Evolutionary conservation across 1,140 invertebrate species (phyloP), one percentile per base, ranked within the genome.

Genomic region (Dendroctonus ponderosae): DNA sequence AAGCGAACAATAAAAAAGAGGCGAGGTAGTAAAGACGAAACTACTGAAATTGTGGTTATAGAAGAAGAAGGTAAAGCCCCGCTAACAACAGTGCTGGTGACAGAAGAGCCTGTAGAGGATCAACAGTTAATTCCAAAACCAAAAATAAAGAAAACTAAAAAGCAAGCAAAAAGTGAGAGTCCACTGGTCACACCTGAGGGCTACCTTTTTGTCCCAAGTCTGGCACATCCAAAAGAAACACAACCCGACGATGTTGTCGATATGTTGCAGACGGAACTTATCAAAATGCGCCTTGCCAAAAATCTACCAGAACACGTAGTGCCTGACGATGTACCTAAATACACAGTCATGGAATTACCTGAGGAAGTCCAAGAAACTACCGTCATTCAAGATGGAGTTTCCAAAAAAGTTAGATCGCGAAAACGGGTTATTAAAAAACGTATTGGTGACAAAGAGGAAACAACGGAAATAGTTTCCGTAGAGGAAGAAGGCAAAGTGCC

Each of bases 301-400:
- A 54, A 66, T 26, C 60, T 66, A 38, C 73, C 74, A 15, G 62
- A 73, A 67, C 64, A 66, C 37, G 49, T 52, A 1, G 56, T 57
- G 43, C 38, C 56, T 8, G 64, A 70, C 59, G 61, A 65, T 38
- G 26, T 53, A 7, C 48, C 64, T n/a, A 66, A 71, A 50, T 62
- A 64, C 59, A 67, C 68, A 40, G 76, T 70, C 8, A 74, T 76
- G 1, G 73, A 79, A 51, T 67, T 80, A 38, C 76, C 80, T 70
- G 78, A 80, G 71, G 79, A 80, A 62, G 74, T 80, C 7, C 75
- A 80, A 50, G 72, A 77, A 3, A 74, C 73, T 37, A 64, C 51
- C 11, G 78, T 6, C 0, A 49, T 51, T 51, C 77, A 63, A 72
- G 75, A 66, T 70, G 74, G 51, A 46, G 46, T 58, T 42, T 11